Evolutionary conservation across 2,888 invertebrate genomes (phyloP), one percentile per base, ranked within the genome.

Genomic region (Empis livida): DNA sequence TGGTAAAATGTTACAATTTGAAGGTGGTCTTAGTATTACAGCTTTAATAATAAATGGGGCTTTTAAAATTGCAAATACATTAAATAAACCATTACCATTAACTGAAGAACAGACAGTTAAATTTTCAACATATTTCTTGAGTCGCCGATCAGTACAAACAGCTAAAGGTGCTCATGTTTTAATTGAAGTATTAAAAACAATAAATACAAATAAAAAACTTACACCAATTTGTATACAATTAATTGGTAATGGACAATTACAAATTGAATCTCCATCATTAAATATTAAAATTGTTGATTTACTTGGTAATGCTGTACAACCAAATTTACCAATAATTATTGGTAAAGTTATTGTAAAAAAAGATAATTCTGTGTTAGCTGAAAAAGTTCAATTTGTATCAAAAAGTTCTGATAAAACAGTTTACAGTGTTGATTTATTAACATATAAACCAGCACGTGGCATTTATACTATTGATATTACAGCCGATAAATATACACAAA

Each of bases 121-220:
- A 73, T 84, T 97, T 60, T 82, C 85, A 1, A 85, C 85, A 62
- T 97, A 96, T 72, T 78, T 96, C 59, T 72, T 94, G 51, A 88
- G 88, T 42, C 79, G 96, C 40, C 84, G 86, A 55, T 89, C 91
- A 42, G 94, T 95, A 3, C 91, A 86, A 64, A 80, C 86, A 5
- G 75, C 87, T 0, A 85, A 86, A 61, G 92, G 93, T 31, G 87
- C 87, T 6, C 79, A 84, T 51, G 76, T 84, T 47, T 73, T 97
- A 23, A 71, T 95, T 1, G 86, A 89, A 53, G 87, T 87, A 0
- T 73, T 93, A 17, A 73, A 74, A 39, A 78, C 81, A 1, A 50
- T 68, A 1, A 57, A 59, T 35, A 49, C 82, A 2, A 84, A 84
- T 53, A 77, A 81, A 71, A 83, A 84, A 59, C 65, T 86, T 42